phyloP scores from a whole-genome alignment of 2,797 vertebrate genomes.

The Peromyscus nudipes region DNA sequence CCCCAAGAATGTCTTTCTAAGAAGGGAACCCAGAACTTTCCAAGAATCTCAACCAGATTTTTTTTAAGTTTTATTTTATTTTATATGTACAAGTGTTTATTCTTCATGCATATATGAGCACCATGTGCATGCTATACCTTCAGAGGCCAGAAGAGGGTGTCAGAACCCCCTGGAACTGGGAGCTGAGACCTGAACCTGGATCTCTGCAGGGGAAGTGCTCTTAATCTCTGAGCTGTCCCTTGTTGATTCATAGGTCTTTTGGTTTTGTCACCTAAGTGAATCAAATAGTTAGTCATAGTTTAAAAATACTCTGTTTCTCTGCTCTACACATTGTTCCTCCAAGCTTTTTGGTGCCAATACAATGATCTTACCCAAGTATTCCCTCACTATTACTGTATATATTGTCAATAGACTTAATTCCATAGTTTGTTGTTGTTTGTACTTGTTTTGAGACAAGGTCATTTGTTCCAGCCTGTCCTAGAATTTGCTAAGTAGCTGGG shows the following conservation, averaged over 20 bases:
- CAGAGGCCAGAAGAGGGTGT: background rate
- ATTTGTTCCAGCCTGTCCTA: background rate
- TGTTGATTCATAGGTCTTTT: constrained; percentile 34
- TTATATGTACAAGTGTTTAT: background rate
- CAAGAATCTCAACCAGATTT: constrained; percentile 46
- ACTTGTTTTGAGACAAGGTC: background rate
- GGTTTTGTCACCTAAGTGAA: background rate
- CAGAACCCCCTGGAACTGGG: background rate
- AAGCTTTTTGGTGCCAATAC: constrained; percentile 22
- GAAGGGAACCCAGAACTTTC: constrained; percentile 55
- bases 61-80: background rate
- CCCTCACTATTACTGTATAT: background rate
- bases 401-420: constrained; percentile 49
- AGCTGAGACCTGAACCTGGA: background rate
- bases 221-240: background rate
- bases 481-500: background rate
- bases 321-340: background rate
- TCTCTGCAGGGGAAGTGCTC: background rate
- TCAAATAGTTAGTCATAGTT: constrained; percentile 43
- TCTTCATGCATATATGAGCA: background rate
- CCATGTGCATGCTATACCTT: background rate
- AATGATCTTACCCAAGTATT: constrained; percentile 5
- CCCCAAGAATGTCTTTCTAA: constrained; percentile 55
- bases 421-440: background rate
- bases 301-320: constrained; percentile 1